These are phyloP conservation scores for Halcyon badia DNA, from an alignment of 2,797 vertebrate species.

Conservation along the genomic window DNA sequence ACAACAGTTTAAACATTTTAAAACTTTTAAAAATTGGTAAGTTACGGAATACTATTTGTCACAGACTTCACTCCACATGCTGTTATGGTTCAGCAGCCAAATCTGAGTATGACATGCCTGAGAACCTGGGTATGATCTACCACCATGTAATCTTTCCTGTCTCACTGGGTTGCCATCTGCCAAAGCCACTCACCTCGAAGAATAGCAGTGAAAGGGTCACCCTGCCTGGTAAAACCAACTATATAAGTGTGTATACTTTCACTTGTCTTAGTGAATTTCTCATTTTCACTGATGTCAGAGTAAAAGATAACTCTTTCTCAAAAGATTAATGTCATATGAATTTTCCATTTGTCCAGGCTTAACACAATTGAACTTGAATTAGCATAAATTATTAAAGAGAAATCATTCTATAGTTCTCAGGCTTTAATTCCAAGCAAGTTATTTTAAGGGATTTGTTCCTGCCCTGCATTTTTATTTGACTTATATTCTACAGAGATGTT, in stretches of 20 bases:
- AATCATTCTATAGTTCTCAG: background rate
- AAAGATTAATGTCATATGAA: background rate
- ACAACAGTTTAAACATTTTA: background rate
- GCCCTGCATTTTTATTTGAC: background rate
- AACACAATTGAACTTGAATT: background rate
- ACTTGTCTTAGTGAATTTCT: background rate
- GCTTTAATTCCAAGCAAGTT: background rate
- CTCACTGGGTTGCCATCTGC: background rate
- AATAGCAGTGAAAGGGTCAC: background rate
- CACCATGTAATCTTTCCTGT: background rate
- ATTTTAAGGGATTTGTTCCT: background rate
- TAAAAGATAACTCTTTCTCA: background rate
- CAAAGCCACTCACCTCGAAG: fast-evolving
- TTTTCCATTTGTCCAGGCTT: background rate
- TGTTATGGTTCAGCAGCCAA: background rate
- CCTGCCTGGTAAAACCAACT: background rate
- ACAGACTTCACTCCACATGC: background rate
- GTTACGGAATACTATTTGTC: background rate
- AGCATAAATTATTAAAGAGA: background rate
- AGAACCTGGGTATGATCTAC: background rate
- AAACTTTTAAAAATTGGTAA: background rate
- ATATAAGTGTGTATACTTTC: background rate
- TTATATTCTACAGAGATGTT: background rate
- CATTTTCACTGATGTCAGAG: background rate
- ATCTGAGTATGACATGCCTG: background rate